These are phyloP conservation scores for Bombus consobrinus DNA, from an alignment of 1,140 invertebrate species.

Conservation along the genomic window DNA sequence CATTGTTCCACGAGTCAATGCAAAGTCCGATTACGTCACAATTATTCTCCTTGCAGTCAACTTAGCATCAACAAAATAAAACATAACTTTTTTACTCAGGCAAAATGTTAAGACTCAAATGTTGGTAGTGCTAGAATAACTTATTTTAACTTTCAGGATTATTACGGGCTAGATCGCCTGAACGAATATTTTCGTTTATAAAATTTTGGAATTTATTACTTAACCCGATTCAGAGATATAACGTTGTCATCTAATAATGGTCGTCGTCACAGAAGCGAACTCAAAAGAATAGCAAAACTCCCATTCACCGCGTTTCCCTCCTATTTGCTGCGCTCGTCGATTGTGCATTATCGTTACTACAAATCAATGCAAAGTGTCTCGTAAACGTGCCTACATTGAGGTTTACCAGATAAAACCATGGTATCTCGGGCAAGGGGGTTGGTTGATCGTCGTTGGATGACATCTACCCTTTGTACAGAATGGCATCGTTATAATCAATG, in stretches of 20 bases:
- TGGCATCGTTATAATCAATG: slow-evolving; percentile 53
- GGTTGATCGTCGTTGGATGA: slow-evolving; percentile 21
- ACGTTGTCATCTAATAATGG: not conserved
- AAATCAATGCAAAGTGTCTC: slow-evolving; percentile 28
- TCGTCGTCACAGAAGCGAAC: too few species aligned
- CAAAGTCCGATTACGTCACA: not conserved
- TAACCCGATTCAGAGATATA: not conserved
- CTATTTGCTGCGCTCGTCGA: slow-evolving; percentile 1
- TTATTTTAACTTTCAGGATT: too few species aligned
- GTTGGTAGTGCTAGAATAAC: too few species aligned
- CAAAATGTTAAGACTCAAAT: too few species aligned
- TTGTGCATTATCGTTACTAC: slow-evolving; percentile 11
- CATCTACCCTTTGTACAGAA: slow-evolving; percentile 39
- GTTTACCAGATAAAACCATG: slow-evolving; percentile 8
- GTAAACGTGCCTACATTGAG: slow-evolving; percentile 22
- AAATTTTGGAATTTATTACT: too few species aligned
- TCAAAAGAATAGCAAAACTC: not conserved
- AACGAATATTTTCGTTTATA: too few species aligned
- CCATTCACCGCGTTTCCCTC: not conserved
- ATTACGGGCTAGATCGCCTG: too few species aligned
- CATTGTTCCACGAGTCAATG: not conserved
- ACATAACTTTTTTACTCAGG: too few species aligned
- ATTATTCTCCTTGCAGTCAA: not conserved
- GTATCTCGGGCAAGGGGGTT: not conserved
- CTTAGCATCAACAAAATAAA: too few species aligned